Percentiles rank a stretch among this genome's conserved stretches.
phyloP scores from a whole-genome alignment of 2,113 vertebrate genomes.

The Ameiurus melas region DNA sequence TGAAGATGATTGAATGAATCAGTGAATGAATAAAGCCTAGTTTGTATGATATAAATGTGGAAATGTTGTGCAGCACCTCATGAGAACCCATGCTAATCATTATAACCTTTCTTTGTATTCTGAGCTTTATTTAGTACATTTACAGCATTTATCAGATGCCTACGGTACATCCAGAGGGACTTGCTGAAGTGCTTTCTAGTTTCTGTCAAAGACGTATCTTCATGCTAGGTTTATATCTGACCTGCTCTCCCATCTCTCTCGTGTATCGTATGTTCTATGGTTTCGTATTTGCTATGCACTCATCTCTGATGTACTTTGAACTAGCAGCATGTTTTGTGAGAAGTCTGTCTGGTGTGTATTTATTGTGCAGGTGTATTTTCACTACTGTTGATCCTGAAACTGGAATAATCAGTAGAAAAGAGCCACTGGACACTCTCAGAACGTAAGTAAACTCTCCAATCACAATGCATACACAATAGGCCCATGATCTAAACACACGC shows the following conservation, averaged over 20 bases:
- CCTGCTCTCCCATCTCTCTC: background rate
- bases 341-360: background rate
- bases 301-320: background rate
- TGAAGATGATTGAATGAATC: background rate
- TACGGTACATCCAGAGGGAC: background rate
- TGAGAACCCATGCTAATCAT: background rate
- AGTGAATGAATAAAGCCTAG: background rate
- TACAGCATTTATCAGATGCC: background rate
- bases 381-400: constrained; percentile 92
- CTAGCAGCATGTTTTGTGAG: background rate
- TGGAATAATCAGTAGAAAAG: constrained; percentile 83
- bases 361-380: constrained; percentile 80
- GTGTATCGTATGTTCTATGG: too few relatives aligned
- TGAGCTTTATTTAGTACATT: background rate
- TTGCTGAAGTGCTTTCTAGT: background rate
- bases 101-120: background rate
- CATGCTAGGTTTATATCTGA: background rate
- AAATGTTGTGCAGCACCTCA: background rate
- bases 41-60: background rate
- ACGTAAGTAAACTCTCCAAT: constrained; percentile 69
- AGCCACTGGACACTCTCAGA: constrained; percentile 89
- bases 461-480: background rate
- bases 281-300: background rate
- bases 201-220: background rate
- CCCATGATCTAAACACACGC: background rate